Evolutionary conservation across 1,140 invertebrate species (phyloP).

Genomic region (Sitodiplosis mosellana): DNA sequence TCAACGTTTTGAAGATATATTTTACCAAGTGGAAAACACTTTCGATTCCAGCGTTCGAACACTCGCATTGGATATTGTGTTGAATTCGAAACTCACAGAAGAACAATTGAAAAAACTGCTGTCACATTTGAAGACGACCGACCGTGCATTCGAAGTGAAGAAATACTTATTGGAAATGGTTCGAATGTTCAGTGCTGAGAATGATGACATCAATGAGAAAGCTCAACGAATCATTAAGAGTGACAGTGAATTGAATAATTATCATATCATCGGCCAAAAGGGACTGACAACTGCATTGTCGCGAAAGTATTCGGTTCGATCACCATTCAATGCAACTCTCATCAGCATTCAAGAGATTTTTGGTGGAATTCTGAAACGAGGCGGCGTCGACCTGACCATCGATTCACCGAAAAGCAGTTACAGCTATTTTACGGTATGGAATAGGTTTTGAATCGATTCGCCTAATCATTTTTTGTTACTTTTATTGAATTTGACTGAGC

Average conservation of each 20-base stretch:
- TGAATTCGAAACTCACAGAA: conserved; percentile 34
- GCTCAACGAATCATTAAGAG: conserved; percentile 24
- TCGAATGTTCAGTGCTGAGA: conserved; percentile 34
- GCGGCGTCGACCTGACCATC: conserved; percentile 50
- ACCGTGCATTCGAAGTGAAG: conserved; percentile 42
- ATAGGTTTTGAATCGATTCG: too few relatives aligned
- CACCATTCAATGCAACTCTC: conserved; percentile 46
- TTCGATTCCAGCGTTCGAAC: conserved; percentile 53
- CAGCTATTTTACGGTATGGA: conserved; percentile 29
- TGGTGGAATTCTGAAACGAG: conserved; percentile 53
- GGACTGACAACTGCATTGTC: conserved; percentile 54
- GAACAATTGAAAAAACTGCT: conserved; percentile 34
- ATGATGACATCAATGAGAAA: conserved; percentile 25
- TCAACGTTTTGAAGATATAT: conserved; percentile 32
- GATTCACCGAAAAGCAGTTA: conserved; percentile 30
- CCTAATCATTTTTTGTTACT: not conserved
- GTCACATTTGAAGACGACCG: conserved; percentile 30
- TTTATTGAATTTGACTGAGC: not conserved
- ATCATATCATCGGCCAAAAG: conserved; percentile 40
- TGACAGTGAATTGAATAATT: conserved; percentile 38
- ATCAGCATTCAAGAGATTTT: conserved; percentile 57
- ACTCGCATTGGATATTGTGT: conserved; percentile 50
- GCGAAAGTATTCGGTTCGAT: conserved; percentile 34
- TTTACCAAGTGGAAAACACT: conserved; percentile 39
- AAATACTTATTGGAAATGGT: conserved; percentile 46